Base-by-base conservation (phyloP, 2,797 vertebrate species). In the Rhinogobio ventralis region DNA sequence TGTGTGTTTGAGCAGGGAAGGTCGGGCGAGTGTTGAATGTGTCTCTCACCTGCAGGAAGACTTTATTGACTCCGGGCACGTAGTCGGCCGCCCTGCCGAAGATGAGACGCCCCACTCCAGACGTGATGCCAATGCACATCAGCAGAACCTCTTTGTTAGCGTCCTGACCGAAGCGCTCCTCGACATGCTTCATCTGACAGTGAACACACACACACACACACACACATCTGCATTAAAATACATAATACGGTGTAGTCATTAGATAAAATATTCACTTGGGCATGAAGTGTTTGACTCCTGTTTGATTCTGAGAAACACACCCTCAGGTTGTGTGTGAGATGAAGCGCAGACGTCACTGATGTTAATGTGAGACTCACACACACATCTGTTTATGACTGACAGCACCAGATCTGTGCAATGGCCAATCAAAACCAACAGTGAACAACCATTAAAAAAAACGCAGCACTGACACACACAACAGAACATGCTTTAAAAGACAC, bases 121-220 rank as follows among this genome's bases (percentile, higher is more conserved):
- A 99, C 0, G 98, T 98, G 92, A 99, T 91, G 57, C 98, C 98
- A 6, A 99, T 95, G 87, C 97, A 99, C 89, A 96, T 95, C 86
- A 99, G 95, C 84, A 99, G 95, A 66, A 98, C 91, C 86, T 97
- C 98, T 89, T 98, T 95, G 49, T 94, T 97, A 72, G 93, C 69
- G 0, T 91, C 86, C 1, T 46, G 0, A 25, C 92, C 92, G 81
- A 99, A 97, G 68, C 89, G 95, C 83, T 99, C 96, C 89, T 96
- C 91, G 17, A 98, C 97, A 0, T 98, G 93, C 0, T 97, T 97
- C 95, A 99, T 96, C 98, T 99, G 92, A 77, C 74, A 39, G 49
- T 28, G 55, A 62, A 69, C 68, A 71, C 68, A 71, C 20, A 71
- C 33, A 71, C 33, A 81, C 28, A 83, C 57, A 85, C 46, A 45